Evolutionary conservation across 1,140 invertebrate genomes (phyloP), one percentile per base, ranked within the genome.

Genomic region (Drosophila leontia): DNA sequence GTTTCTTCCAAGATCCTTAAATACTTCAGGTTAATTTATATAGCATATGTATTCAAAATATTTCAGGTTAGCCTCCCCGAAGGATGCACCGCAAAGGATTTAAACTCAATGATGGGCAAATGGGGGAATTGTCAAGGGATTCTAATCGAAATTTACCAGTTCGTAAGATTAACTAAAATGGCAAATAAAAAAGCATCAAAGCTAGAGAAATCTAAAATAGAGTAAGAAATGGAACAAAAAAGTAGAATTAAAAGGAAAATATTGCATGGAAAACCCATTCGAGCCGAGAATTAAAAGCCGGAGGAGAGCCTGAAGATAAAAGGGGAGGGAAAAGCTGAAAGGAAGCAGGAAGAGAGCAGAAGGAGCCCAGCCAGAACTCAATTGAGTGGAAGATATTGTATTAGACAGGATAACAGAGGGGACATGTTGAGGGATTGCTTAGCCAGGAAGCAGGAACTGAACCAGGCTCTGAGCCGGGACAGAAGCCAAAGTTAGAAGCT

Each of bases 301-400:
- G 12, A 32, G 13, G 12, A 59, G n/a, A 47, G 34, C 41, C 7
- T 7, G 5, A 60, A 15, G 15, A n/a, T 34, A 15, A 32, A 11
- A 23, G 19, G 19, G 11, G 15, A 39, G n/a, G 11, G 19, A 7
- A n/a, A 39, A 29, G 41, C 41, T 4, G n/a, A 42, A 42, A 26
- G n/a, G 19, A 15, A 61, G n/a, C 15, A 34, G 45, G 13, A 29
- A 34, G 9, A 23, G 44, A 47, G 44, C 6, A n/a, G 32, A 19
- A 13, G 17, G 19, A 23, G 51, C 34, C 5, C 51, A 55, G 34
- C 19, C 57, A 37, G 57, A 34, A 50, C 32, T 47, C 64, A 69
- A 69, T 69, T 67, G 61, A 67, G 45, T 67, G 65, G 37, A 69
- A 67, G 62, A 69, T 67, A 69, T 69, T 69, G 65, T 69, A 69